These are phyloP conservation scores for Bubo blakistoni DNA, from an alignment of 2,113 vertebrate genomes.

Conservation along the genomic window DNA sequence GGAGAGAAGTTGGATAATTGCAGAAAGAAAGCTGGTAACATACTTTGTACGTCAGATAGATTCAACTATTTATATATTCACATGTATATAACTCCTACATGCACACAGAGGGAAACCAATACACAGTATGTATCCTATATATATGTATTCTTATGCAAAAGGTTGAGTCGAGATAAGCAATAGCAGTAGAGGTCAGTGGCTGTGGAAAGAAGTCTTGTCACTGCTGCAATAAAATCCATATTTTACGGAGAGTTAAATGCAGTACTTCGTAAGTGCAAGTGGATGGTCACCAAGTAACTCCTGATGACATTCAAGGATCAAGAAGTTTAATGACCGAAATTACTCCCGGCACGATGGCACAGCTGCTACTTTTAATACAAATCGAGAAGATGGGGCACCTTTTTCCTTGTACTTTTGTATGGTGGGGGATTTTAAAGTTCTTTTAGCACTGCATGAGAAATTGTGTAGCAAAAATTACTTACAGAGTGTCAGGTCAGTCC, in stretches of 20 bases:
- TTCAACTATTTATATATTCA: background rate
- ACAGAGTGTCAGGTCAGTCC: background rate
- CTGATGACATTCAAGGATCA: conserved; percentile 60
- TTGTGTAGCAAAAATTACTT: background rate
- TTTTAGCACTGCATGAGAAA: background rate
- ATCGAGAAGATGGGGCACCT: background rate
- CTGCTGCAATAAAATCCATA: conserved; percentile 80
- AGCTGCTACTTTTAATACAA: background rate
- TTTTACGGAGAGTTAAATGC: conserved; percentile 73
- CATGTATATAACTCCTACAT: background rate
- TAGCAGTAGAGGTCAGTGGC: conserved; percentile 55
- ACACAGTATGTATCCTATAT: background rate
- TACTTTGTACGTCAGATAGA: background rate
- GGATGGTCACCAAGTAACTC: conserved; percentile 52
- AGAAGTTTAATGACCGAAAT: conserved; percentile 66
- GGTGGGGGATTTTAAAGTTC: conserved; percentile 11
- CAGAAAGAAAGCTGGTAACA: background rate
- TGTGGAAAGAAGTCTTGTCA: conserved; percentile 50
- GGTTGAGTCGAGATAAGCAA: conserved; percentile 31
- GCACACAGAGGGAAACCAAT: background rate
- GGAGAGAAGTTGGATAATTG: conserved; percentile 14
- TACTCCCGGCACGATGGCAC: background rate
- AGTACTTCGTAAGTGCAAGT: conserved; percentile 43
- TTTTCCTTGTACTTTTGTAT: background rate
- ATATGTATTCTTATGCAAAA: conserved; percentile 1